Conservation (phyloP, 2,888 invertebrate species). For the Macrosiphum euphorbiae region DNA sequence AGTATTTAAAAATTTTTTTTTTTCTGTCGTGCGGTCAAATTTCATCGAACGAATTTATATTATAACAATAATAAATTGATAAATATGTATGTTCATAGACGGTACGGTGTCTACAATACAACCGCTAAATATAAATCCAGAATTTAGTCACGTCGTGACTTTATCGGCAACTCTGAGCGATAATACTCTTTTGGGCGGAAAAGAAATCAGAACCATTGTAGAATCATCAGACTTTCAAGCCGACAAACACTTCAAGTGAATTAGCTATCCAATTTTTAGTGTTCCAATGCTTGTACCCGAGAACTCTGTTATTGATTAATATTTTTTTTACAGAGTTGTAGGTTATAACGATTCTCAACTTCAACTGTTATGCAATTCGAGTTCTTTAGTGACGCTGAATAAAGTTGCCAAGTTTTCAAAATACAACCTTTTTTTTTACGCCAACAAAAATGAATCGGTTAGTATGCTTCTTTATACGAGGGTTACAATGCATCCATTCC, state of each 20-base stretch:
- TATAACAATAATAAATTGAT: neutral
- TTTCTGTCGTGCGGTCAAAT: neutral
- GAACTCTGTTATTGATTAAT: neutral
- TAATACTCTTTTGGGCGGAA: neutral
- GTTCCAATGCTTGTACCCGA: neutral
- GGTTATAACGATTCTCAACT: neutral
- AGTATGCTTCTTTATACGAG: neutral
- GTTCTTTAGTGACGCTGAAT: neutral
- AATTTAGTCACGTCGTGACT: conserved; percentile 19
- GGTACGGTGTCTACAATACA: conserved; percentile 14
- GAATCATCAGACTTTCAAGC: neutral
- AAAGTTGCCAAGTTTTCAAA: neutral
- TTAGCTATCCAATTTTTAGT: neutral
- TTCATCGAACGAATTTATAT: neutral
- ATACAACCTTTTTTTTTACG: neutral
- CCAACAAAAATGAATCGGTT: conserved; percentile 23
- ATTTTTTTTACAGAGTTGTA: conserved; percentile 4
- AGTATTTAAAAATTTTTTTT: neutral
- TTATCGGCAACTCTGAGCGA: neutral
- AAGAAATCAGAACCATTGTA: neutral
- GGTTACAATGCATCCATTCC: neutral
- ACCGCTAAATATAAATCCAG: neutral
- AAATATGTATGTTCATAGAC: neutral
- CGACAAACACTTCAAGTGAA: neutral
- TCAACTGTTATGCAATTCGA: conserved; percentile 20